Evolutionary conservation across 2,888 invertebrate genomes (phyloP).

Genomic region (Cryptus armator): DNA sequence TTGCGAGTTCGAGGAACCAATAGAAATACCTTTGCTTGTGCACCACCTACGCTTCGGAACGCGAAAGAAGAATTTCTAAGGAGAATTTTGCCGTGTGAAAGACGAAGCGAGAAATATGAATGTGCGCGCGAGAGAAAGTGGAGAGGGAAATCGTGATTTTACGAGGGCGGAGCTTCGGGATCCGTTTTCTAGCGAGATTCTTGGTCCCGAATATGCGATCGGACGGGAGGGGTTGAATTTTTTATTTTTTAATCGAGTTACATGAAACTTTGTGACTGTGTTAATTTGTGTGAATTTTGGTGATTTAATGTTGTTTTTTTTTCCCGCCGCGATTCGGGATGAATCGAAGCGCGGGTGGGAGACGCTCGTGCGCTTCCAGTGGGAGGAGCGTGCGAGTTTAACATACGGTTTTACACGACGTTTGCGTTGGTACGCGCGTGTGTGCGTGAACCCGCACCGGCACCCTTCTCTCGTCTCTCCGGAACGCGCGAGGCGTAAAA

Average conservation of each 20-base stretch:
- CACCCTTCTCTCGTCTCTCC: constrained; percentile 52
- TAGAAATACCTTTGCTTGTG: constrained; percentile 13
- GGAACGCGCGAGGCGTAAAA: constrained; percentile 50
- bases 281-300: not conserved
- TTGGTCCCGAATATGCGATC: not conserved
- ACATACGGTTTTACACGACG: constrained; percentile 44
- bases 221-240: not conserved
- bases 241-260: not conserved
- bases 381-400: constrained; percentile 62
- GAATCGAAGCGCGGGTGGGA: constrained; percentile 37
- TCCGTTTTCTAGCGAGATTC: not conserved
- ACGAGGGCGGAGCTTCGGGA: constrained; percentile 44
- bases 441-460: constrained; percentile 47
- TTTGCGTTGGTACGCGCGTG: constrained; percentile 62
- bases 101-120: not conserved
- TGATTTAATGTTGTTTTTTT: not conserved
- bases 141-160: constrained; percentile 23
- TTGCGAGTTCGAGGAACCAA: constrained; percentile 40
- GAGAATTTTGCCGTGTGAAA: not conserved
- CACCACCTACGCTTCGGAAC: constrained; percentile 49
- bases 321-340: not conserved
- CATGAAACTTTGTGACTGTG: not conserved
- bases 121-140: not conserved
- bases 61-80: not conserved
- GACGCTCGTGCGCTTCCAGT: constrained; percentile 38